Percentiles rank a stretch among this genome's conserved stretches.
Conservation (phyloP, 2,797 vertebrate genomes). For the Danio choprae region DNA sequence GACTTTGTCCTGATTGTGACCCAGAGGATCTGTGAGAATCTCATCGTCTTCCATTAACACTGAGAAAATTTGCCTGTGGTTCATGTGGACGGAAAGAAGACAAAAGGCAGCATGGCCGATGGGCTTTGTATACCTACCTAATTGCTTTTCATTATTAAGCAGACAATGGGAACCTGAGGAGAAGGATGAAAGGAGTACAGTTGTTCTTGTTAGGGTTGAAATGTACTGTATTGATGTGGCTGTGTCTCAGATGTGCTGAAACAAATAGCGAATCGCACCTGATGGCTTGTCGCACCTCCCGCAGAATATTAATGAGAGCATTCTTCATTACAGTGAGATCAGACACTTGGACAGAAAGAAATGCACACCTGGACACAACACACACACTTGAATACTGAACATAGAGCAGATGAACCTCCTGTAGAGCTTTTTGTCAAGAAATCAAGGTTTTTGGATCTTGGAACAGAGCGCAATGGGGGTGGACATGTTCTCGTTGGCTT, state of each 20-base stretch:
- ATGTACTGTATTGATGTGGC: conserved; percentile 79
- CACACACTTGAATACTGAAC: conserved; percentile 20
- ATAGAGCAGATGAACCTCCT: conserved; percentile 12
- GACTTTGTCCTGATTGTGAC: conserved; percentile 70
- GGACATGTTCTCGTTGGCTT: background rate
- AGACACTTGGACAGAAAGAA: conserved; percentile 49
- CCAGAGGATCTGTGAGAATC: conserved; percentile 70
- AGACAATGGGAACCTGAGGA: conserved; percentile 77
- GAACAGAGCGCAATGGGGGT: background rate
- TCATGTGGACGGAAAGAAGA: conserved; percentile 72
- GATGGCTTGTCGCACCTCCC: conserved; percentile 70
- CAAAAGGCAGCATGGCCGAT: conserved; percentile 72
- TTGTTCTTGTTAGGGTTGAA: conserved; percentile 76
- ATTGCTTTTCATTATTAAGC: conserved; percentile 83
- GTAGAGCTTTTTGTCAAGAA: conserved; percentile 27
- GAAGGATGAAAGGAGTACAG: conserved; percentile 77
- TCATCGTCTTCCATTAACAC: conserved; percentile 62
- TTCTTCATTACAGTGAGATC: conserved; percentile 57
- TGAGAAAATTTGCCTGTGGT: conserved; percentile 71
- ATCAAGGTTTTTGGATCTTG: background rate
- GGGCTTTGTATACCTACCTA: conserved; percentile 80
- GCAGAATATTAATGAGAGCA: conserved; percentile 72
- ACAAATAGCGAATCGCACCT: conserved; percentile 75
- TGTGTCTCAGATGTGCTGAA: conserved; percentile 77
- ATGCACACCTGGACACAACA: conserved; percentile 52